These are phyloP conservation scores for Dendroctonus ponderosae DNA, from an alignment of 1,140 invertebrate species.

Conservation along the genomic window DNA sequence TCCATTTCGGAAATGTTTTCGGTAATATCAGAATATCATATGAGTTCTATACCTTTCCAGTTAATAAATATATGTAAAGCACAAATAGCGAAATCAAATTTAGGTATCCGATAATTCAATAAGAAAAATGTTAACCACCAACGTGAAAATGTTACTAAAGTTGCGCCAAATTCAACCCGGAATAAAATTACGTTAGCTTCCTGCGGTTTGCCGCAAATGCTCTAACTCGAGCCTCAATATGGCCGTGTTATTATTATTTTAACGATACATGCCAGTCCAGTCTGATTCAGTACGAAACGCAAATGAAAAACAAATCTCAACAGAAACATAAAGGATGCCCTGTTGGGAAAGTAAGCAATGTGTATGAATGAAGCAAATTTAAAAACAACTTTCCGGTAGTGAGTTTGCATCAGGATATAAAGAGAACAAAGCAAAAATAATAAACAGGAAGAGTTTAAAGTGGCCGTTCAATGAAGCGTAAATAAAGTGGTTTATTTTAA, in stretches of 20 bases:
- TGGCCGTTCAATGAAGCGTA: constrained; percentile 4
- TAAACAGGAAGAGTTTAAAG: constrained; percentile 25
- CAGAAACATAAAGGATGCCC: constrained; percentile 22
- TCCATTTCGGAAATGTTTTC: too few relatives aligned
- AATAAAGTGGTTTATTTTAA: constrained; percentile 23
- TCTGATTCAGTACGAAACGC: neutral
- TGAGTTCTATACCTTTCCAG: neutral
- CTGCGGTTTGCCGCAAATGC: neutral
- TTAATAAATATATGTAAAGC: neutral
- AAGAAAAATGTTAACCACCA: neutral
- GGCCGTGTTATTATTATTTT: neutral
- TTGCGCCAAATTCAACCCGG: neutral
- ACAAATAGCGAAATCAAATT: neutral
- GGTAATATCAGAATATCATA: neutral
- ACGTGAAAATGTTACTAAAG: neutral
- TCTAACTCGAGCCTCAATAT: neutral
- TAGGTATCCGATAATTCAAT: neutral
- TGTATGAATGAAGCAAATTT: constrained; percentile 30
- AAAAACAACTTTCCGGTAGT: constrained; percentile 28
- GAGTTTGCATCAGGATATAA: constrained; percentile 15
- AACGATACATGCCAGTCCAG: constrained; percentile 2
- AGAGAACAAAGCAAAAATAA: constrained; percentile 29
- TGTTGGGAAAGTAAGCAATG: constrained; percentile 30
- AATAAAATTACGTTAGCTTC: neutral
- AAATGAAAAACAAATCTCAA: constrained; percentile 30